Evolutionary conservation across 2,113 vertebrate genomes (phyloP).

Genomic region (Acrocephalus kingi): DNA sequence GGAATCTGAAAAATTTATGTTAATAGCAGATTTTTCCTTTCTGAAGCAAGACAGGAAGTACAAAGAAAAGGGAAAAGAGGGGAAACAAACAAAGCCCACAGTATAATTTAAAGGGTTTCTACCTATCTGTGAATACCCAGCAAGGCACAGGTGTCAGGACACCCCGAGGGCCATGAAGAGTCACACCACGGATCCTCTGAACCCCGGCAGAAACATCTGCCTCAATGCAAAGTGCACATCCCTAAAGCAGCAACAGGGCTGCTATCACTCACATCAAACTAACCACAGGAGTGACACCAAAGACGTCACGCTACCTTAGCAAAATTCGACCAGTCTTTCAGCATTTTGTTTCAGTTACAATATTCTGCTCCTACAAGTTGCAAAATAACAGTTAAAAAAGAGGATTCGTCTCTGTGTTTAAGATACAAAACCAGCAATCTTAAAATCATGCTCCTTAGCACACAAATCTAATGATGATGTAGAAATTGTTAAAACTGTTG

Average conservation of each 20-base stretch:
- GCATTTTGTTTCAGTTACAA: background rate
- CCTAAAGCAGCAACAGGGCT: background rate
- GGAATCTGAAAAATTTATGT: background rate
- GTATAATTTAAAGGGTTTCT: background rate
- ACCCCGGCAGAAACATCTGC: background rate
- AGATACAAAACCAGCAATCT: background rate
- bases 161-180: background rate
- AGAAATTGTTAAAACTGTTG: background rate
- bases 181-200: rapidly evolving
- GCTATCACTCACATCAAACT: background rate
- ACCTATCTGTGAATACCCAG: background rate
- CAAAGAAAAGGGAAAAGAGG: background rate
- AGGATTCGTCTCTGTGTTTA: background rate
- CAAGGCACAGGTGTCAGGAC: background rate
- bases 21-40: background rate
- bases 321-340: background rate
- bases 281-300: background rate
- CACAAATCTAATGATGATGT: background rate
- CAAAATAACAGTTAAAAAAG: background rate
- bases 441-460: background rate
- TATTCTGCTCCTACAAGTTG: background rate
- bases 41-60: background rate
- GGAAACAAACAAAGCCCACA: background rate
- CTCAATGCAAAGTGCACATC: background rate
- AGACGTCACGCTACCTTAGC: background rate